Evolutionary conservation across 2,888 invertebrate species (phyloP).

Genomic region (Strigamia crassipes): DNA sequence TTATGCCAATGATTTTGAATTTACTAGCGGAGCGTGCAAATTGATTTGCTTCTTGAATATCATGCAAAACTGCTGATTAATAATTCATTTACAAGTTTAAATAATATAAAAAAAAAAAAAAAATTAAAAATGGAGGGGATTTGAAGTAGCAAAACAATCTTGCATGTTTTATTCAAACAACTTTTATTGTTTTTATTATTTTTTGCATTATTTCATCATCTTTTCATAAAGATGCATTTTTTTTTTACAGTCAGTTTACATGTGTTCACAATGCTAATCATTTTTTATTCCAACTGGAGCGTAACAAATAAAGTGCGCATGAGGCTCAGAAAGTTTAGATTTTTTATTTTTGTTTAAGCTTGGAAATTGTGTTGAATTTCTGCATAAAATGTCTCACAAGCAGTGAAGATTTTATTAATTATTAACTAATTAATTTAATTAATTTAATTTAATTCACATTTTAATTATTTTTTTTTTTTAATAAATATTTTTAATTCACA

Average conservation of each 20-base stretch:
- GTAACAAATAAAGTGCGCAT: neutral
- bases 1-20: constrained; percentile 15
- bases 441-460: no score
- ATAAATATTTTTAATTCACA: no score
- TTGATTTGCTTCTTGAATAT: constrained; percentile 3
- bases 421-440: no score
- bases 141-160: neutral
- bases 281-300: neutral
- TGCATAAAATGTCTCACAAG: no score
- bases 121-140: neutral
- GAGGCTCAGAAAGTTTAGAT: neutral
- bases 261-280: neutral
- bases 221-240: neutral
- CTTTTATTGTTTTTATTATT: no score
- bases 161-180: neutral
- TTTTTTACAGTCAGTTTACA: neutral
- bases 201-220: neutral
- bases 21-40: neutral
- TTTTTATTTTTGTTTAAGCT: neutral
- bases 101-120: no score
- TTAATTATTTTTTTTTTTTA: no score
- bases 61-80: constrained; percentile 5
- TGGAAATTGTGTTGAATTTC: neutral
- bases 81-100: neutral
- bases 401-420: no score